Conservation (phyloP, 2,797 vertebrate species). For the Erethizon dorsatum region DNA sequence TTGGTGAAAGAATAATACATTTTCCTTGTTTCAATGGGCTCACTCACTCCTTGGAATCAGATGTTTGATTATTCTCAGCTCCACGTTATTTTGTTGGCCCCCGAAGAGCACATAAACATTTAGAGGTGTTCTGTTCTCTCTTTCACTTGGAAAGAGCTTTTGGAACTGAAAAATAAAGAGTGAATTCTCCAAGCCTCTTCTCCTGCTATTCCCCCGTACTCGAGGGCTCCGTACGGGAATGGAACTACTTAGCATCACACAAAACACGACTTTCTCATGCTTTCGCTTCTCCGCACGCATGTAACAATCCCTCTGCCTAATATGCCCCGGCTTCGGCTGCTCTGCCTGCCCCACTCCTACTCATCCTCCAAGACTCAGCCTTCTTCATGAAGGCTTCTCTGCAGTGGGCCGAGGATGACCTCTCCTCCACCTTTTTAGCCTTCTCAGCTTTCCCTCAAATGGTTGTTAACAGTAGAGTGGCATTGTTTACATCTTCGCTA, state of each 20-base stretch:
- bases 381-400: conserved; percentile 3
- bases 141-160: conserved; percentile 66
- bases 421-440: not conserved
- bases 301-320: not conserved
- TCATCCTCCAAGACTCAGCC: conserved; percentile 27
- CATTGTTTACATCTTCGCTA: not conserved
- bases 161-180: conserved; percentile 41
- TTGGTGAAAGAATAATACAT: not conserved
- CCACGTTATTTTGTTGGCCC: not conserved
- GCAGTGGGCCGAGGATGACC: not conserved
- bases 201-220: conserved; percentile 26
- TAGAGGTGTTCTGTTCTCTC: conserved; percentile 49
- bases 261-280: conserved; percentile 6
- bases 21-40: not conserved
- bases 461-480: not conserved
- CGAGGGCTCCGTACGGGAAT: not conserved
- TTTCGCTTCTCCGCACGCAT: not conserved
- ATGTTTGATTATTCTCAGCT: not conserved
- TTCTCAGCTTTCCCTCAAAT: not conserved
- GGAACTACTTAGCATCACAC: not conserved
- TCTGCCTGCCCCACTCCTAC: conserved; percentile 22
- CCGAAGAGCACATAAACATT: conserved; percentile 25
- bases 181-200: not conserved
- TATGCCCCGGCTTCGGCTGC: not conserved
- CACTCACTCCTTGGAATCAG: conserved; percentile 15